These are phyloP conservation scores for Ficedula albicollis DNA, from an alignment of 2,797 vertebrate species.

Conservation along the genomic window DNA sequence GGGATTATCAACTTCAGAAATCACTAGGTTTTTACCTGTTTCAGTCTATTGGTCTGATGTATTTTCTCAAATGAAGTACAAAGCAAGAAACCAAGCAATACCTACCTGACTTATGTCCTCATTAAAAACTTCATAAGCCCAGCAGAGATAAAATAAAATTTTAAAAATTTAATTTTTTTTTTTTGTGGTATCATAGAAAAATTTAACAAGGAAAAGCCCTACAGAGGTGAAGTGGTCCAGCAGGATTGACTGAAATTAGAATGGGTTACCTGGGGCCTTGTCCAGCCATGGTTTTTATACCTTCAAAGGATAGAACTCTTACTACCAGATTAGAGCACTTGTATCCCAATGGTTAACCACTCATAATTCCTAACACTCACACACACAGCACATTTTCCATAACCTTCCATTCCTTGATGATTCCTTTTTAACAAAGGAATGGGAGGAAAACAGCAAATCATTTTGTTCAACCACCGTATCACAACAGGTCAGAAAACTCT, in stretches of 20 bases:
- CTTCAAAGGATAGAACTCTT: neutral
- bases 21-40: neutral
- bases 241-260: neutral
- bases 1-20: neutral
- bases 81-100: neutral
- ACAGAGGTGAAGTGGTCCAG: neutral
- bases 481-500: neutral
- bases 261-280: neutral
- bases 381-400: rapidly evolving
- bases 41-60: neutral
- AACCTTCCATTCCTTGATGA: neutral
- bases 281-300: neutral
- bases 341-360: neutral
- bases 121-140: neutral
- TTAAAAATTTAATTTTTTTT: neutral
- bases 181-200: neutral
- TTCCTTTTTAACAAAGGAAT: neutral
- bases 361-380: neutral
- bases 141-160: neutral
- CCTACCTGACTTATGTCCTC: neutral
- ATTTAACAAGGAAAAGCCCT: neutral
- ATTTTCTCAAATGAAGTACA: neutral
- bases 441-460: neutral
- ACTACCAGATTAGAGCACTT: no score
- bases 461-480: rapidly evolving